Evolutionary conservation across 1,140 invertebrate species (phyloP), one percentile per base, ranked within the genome.

Genomic region (Cecropterus lyciades): DNA sequence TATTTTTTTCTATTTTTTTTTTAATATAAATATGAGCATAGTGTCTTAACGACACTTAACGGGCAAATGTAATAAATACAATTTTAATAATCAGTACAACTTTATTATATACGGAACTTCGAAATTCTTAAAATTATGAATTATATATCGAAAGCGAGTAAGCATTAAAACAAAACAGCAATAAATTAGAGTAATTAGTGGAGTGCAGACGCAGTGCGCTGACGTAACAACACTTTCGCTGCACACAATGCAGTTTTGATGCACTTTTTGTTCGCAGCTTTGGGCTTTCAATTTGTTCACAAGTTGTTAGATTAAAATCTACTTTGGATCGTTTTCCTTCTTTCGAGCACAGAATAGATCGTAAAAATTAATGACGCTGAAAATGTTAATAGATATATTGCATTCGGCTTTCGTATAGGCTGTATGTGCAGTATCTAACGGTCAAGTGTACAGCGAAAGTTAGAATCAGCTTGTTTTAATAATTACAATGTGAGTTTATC

Each of bases 151-250:
- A 16, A 20, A 49, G 10, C 46, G 15, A 10, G 48, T 24, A 51
- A 13, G 24, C 24, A 30, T 30, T 51, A 51, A 51, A 24, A 51
- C 48, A 51, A 63, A 33, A 30, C 37, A 63, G 55, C 37, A 37
- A 65, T 55, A 48, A 56, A 57, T 55, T 42, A 57, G 49, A 24
- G 51, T 55, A 59, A 49, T 59, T 42, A 67, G 48, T 10, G 52
- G 52, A 57, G 52, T 64, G 45, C 53, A 49, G 14, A 37, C 57
- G 45, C 53, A 49, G 14, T 11, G 33, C 27, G 27, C 16, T 63
- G 51, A 63, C 57, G 59, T 45, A 60, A 68, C 55, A n/a, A 9
- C 30, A 56, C 67, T 69, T 69, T 69, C 67, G 37, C 66, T 20
- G 42, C 42, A 68, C 59, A 68, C 66, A 68, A 68, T 68, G 66